A percentile compares a stretch with the other conserved stretches of the same genome.
phyloP scores from a whole-genome alignment of 2,888 invertebrate species.

The Drosophila paranaensis region DNA sequence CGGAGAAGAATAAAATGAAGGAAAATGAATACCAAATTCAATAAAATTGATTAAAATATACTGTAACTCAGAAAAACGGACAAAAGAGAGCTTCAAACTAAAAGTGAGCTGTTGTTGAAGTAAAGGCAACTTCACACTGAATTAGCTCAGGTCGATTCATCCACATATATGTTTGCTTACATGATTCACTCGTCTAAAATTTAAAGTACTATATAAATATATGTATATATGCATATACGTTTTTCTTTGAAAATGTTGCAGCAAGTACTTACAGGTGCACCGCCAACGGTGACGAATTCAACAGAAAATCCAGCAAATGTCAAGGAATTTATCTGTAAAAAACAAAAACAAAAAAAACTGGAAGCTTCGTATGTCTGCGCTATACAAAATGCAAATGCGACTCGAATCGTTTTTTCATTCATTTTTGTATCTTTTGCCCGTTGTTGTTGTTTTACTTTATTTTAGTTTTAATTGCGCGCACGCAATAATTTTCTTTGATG shows the following conservation, averaged over 20 bases:
- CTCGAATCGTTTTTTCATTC: conserved; percentile 25
- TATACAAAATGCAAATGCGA: conserved; percentile 56
- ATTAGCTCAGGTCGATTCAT: conserved; percentile 8
- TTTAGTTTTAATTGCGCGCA: conserved; percentile 79
- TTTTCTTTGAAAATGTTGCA: background rate
- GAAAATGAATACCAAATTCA: too few species aligned
- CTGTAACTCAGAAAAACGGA: too few species aligned
- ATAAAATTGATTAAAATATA: too few species aligned
- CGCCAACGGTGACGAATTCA: conserved; percentile 10
- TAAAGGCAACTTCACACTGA: background rate
- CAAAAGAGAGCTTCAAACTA: background rate
- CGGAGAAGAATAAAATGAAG: background rate
- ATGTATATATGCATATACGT: background rate
- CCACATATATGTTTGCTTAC: background rate
- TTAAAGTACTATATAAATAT: background rate
- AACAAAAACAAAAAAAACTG: background rate
- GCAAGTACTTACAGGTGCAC: conserved; percentile 3
- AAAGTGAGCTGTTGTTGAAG: background rate
- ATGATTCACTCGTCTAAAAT: conserved; percentile 3
- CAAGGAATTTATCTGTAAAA: conserved; percentile 29
- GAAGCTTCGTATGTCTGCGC: conserved; percentile 34
- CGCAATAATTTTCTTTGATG: conserved; percentile 80
- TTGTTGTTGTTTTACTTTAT: conserved; percentile 54
- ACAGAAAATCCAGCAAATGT: conserved; percentile 14
- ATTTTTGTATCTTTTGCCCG: background rate